Evolutionary conservation across 37 sponge, comb jelly and placozoan genomes (phyloP), one percentile per base, ranked within the genome.

Genomic region (Cladorhizidae sp.): DNA sequence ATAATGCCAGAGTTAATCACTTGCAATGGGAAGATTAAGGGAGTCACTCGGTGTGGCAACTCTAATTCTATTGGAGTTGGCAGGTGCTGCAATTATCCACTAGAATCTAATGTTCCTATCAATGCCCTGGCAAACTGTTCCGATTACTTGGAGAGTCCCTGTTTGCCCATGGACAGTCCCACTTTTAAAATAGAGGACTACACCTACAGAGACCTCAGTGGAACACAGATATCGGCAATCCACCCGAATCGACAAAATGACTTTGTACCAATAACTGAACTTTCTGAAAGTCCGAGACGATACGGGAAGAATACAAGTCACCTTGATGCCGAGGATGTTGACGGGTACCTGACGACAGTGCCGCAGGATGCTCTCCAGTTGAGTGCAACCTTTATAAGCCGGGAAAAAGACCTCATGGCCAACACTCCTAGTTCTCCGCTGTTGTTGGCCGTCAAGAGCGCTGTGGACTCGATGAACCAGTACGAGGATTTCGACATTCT

Each of bases 401-500:
- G 28, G 14, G 12, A 7, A 6, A 29, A 17, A 7, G 3, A 3
- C 14, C 6, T 17, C 28, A 61, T 28, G 28, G 14, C 28, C 5
- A 28, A 28, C 50, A 45, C 2, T 18, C 89, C 89, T 20, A 83
- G 80, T 29, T 92, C 92, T 63, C 92, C 92, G 0, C 70, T 92
- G 39, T 67, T 92, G 42, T 42, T 81, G 15, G 92, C 88, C 22
- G 35, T 92, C 58, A 74, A 88, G 31, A 78, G 79, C 12, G 92
- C 92, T 23, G 92, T 92, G 0, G 77, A 85, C 54, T 87, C 92
- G 15, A 39, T 92, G 25, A 75, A 40, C 56, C 67, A 79, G 37
- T 76, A 88, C 50, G 85, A 87, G 49, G 92, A 92, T 40, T 92
- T 87, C 49, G 88, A 92, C 17, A 80, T 77, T 35, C 20, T 91